Evolutionary conservation across 2,888 invertebrate species (phyloP), one percentile per base, ranked within the genome.

Genomic region (Boloria euphrosyne): DNA sequence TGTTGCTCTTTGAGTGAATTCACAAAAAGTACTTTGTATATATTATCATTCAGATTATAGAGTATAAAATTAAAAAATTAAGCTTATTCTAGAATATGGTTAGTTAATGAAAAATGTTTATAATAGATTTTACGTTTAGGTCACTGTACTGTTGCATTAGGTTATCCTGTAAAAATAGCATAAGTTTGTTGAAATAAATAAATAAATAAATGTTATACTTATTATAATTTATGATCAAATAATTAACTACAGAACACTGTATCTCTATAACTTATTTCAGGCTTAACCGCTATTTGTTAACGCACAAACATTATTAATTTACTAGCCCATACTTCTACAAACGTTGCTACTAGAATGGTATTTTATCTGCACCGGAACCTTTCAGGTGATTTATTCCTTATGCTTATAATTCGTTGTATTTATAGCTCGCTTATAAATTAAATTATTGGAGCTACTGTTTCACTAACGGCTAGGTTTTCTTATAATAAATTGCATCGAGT

Each of bases 291-390:
- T 16, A n/a, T 49, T 49, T 49, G 16, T 49, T 49, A 49, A 47
- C 47, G 10, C 10, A 49, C 47, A n/a, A n/a, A 49, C 47, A 46
- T 55, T 58, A 59, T 58, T 65, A 65, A 59, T 59, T 46, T 65
- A 65, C 52, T 53, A 16, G 59, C 53, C 52, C 59, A 65, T 65
- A 65, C 47, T 58, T 38, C 53, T 43, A 44, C 14, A 61, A 52
- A 10, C n/a, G 10, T 27, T 44, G 50, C 47, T 16, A 16, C 47
- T 49, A 0, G 31, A 38, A 38, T 38, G 31, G 31, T 38, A 49
- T 49, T 49, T 49, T 49, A 49, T 49, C 47, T 49, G 47, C 14
- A 49, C 47, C 47, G 47, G 47, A 49, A 49, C 47, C 16, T n/a
- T 49, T 49, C 47, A 16, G n/a, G 47, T 64, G 59, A 65, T 65